A percentile compares a stretch with the other conserved stretches of the same genome.
These are phyloP conservation scores for Mayetiola destructor DNA, from an alignment of 2,888 invertebrate species.

Conservation along the genomic window DNA sequence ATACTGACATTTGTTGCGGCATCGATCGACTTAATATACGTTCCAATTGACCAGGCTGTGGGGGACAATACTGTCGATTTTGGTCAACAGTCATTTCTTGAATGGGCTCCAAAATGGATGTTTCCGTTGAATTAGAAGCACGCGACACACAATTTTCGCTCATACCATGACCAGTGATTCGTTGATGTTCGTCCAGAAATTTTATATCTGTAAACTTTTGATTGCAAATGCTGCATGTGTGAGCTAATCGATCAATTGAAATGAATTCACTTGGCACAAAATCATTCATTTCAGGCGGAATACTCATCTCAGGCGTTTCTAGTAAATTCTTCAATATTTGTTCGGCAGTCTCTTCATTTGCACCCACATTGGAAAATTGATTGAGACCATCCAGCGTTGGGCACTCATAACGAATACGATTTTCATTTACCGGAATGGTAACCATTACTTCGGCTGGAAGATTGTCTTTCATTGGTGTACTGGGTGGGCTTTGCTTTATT, in stretches of 20 bases:
- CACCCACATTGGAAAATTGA: conserved; percentile 20
- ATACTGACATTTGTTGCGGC: conserved; percentile 18
- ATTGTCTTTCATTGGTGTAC: conserved; percentile 14
- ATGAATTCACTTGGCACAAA: conserved; percentile 42
- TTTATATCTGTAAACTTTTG: conserved; percentile 28
- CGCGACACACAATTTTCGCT: conserved; percentile 1
- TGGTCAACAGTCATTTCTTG: conserved; percentile 17
- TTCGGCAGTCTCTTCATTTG: conserved; percentile 21
- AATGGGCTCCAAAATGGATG: conserved; percentile 18
- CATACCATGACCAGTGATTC: conserved; percentile 22
- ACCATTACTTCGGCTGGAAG: conserved; percentile 18
- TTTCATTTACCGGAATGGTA: conserved; percentile 18
- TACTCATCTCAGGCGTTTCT: conserved; percentile 17
- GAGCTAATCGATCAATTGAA: conserved; percentile 40
- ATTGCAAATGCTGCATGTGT: conserved; percentile 31
- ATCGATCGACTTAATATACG: conserved; percentile 16
- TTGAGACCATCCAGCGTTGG: conserved; percentile 23
- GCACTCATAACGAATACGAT: conserved; percentile 23
- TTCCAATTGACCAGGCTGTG: neutral
- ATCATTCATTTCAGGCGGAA: conserved; percentile 23
- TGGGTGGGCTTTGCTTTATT: conserved; percentile 19
- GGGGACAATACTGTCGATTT: conserved; percentile 19
- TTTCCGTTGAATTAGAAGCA: neutral
- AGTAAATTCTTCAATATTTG: conserved; percentile 21
- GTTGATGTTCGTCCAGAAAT: conserved; percentile 25